phyloP scores from a whole-genome alignment of 2,113 vertebrate species.

The Chroicocephalus ridibundus region DNA sequence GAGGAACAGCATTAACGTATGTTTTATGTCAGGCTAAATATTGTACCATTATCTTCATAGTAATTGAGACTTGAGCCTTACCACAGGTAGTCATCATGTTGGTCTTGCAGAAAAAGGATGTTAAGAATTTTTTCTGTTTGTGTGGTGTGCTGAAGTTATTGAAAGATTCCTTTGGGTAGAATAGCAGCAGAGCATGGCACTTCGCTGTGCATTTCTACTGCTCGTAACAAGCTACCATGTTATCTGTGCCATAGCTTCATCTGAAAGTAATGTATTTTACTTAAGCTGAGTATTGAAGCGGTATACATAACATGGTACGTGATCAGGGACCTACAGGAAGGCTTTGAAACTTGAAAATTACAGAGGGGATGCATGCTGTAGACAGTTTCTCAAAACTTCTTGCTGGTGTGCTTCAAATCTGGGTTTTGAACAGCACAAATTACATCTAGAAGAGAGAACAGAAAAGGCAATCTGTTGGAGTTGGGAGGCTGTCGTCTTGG shows the following conservation, averaged over 20 bases:
- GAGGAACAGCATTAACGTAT: neutral
- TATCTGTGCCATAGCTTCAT: neutral
- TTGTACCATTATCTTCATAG: neutral
- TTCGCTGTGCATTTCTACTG: neutral
- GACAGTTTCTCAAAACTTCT: neutral
- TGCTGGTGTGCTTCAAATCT: neutral
- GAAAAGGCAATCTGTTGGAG: neutral
- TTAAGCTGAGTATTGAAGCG: neutral
- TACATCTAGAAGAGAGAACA: neutral
- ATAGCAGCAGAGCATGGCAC: neutral
- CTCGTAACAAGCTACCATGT: neutral
- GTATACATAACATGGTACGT: neutral
- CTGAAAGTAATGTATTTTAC: neutral
- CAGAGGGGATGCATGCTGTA: neutral
- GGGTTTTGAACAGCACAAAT: neutral
- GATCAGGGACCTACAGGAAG: neutral
- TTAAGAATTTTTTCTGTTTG: neutral
- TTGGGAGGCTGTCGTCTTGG: neutral
- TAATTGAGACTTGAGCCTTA: neutral
- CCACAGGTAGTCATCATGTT: neutral
- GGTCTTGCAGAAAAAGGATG: neutral
- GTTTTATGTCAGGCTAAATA: neutral
- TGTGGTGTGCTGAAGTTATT: neutral
- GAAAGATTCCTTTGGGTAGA: neutral
- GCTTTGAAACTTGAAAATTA: neutral